Evolutionary conservation across 2,888 invertebrate genomes (phyloP).

Genomic region (Drosophila nr. perissopoda): DNA sequence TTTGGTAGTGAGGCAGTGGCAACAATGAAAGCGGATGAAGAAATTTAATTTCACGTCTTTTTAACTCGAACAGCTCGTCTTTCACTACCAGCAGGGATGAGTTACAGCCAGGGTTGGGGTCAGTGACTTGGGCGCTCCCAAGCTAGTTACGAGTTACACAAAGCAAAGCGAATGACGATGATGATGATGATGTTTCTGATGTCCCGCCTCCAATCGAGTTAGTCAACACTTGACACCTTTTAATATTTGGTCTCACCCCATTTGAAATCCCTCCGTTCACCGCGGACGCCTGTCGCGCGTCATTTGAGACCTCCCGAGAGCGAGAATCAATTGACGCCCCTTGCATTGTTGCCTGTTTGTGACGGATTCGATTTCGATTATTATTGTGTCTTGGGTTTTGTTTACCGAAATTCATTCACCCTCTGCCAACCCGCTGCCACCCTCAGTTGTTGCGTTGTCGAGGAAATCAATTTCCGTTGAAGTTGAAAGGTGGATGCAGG

Average conservation of each 20-base stretch:
- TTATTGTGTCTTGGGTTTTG: constrained; percentile 72
- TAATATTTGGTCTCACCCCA: constrained; percentile 50
- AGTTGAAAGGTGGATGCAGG: constrained; percentile 22
- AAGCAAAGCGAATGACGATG: constrained; percentile 18
- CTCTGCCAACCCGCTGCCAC: constrained; percentile 4
- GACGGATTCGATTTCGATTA: constrained; percentile 77
- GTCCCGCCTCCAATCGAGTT: constrained; percentile 44
- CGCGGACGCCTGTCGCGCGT: constrained; percentile 31
- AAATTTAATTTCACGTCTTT: constrained; percentile 83
- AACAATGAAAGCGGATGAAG: constrained; percentile 76
- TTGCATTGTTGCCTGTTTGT: constrained; percentile 62
- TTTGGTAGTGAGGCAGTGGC: constrained; percentile 15
- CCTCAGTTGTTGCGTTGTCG: constrained; percentile 8
- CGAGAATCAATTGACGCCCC: constrained; percentile 41
- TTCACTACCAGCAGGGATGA: constrained; percentile 38
- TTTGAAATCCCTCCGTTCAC: background rate
- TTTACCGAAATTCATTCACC: constrained; percentile 54
- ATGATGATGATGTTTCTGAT: constrained; percentile 35
- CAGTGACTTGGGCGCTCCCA: constrained; percentile 23
- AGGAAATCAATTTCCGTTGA: constrained; percentile 75
- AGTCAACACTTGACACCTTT: constrained; percentile 74
- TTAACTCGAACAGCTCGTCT: constrained; percentile 67
- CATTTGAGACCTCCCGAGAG: constrained; percentile 32
- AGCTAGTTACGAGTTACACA: constrained; percentile 52
- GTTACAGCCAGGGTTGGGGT: constrained; percentile 16